A percentile compares a stretch with the other conserved stretches of the same genome.
phyloP scores from a whole-genome alignment of 2,797 vertebrate species.

The Chelidonichthys spinosus region DNA sequence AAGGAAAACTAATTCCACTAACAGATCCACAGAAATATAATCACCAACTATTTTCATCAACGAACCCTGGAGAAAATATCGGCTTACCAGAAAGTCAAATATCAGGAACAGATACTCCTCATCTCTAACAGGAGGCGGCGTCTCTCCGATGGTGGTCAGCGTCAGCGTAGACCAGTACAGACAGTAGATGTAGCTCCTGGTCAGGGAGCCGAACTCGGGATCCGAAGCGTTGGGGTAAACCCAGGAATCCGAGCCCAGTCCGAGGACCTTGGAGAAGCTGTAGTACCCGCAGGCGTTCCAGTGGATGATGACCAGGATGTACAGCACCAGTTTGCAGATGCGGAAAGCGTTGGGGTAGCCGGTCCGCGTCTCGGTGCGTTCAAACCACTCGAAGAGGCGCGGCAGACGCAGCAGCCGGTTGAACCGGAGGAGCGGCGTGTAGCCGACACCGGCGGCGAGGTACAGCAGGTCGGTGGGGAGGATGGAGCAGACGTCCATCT shows the following conservation, averaged over 20 bases:
- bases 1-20: too few species aligned
- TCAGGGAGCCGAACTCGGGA: constrained; percentile 85
- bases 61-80: not conserved
- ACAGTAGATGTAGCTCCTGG: constrained; percentile 91
- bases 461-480: constrained; percentile 92
- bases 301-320: constrained; percentile 96
- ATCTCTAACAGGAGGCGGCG: constrained; percentile 92
- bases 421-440: constrained; percentile 91
- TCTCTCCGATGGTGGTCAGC: constrained; percentile 96
- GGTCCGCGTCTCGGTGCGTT: constrained; percentile 94
- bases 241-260: constrained; percentile 94
- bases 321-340: constrained; percentile 93
- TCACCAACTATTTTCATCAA: too few species aligned
- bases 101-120: constrained; percentile 97
- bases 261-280: constrained; percentile 94
- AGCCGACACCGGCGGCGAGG: constrained; percentile 83
- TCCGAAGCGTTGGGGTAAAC: constrained; percentile 93
- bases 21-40: too few species aligned
- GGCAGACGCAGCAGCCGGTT: constrained; percentile 92
- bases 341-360: constrained; percentile 94
- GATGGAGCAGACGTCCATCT: constrained; percentile 90
- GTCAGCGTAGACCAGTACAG: constrained; percentile 98
- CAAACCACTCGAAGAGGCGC: constrained; percentile 95
- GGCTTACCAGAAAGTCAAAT: constrained; percentile 91
- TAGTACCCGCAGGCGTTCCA: constrained; percentile 98